Conservation (phyloP, 2,797 vertebrate species). For the Scolopax rusticola region DNA sequence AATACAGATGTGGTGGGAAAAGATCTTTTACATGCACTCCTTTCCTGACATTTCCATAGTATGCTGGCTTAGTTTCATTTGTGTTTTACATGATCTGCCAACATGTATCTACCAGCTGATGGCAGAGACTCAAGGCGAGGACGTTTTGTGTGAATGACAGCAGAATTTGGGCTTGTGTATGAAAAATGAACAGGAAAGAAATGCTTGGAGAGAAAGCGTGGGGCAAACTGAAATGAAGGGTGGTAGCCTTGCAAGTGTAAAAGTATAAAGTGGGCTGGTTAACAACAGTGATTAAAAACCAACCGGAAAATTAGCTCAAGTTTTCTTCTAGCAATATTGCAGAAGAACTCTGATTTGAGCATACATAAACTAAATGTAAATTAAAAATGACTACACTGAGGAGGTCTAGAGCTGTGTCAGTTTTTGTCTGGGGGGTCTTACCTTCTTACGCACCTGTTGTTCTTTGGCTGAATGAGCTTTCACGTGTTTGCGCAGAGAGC, state of each 20-base stretch:
- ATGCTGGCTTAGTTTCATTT: not conserved
- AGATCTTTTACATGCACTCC: not conserved
- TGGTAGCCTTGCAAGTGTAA: not conserved
- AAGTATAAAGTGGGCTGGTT: not conserved
- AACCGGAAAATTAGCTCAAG: not conserved
- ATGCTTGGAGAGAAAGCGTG: rapidly evolving
- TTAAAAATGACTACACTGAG: not conserved
- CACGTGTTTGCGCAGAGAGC: conserved; percentile 97
- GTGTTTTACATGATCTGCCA: not conserved
- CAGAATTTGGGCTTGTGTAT: not conserved
- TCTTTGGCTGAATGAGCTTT: conserved; percentile 98
- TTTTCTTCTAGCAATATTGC: not conserved
- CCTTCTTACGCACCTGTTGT: conserved; percentile 97
- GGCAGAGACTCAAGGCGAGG: not conserved
- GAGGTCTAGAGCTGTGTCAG: not conserved
- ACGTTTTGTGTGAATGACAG: not conserved
- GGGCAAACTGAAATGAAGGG: not conserved
- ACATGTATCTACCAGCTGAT: not conserved
- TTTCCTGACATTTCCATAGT: not conserved
- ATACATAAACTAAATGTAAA: not conserved
- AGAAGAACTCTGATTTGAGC: not conserved
- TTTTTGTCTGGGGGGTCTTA: conserved; percentile 74
- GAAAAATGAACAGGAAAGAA: not conserved
- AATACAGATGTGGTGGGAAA: not conserved
- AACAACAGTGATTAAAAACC: not conserved